Evolutionary conservation across 2,797 vertebrate species (phyloP).

Genomic region (Philypnodon macrostomus): DNA sequence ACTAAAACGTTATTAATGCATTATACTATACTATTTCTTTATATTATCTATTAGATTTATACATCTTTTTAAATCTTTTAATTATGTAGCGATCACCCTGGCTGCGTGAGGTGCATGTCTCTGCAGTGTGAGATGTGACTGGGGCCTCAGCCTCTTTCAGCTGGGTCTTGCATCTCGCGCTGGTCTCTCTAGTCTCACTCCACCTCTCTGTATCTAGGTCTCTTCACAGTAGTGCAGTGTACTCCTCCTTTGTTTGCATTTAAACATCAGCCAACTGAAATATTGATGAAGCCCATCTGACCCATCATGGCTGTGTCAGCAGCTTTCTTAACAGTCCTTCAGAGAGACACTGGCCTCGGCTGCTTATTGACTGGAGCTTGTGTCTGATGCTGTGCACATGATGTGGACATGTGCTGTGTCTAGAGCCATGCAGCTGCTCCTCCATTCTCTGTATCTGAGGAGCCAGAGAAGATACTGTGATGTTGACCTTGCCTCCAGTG

Average conservation of each 20-base stretch:
- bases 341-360: slow-evolving; percentile 13
- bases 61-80: too few species aligned
- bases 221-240: slow-evolving; percentile 9
- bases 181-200: slow-evolving; percentile 24
- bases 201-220: slow-evolving; percentile 11
- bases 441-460: slow-evolving; percentile 2
- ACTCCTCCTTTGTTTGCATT: slow-evolving; percentile 44
- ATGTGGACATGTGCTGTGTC: slow-evolving; percentile 21
- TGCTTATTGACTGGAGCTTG: slow-evolving; percentile 23
- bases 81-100: too few species aligned
- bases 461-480: slow-evolving; percentile 17
- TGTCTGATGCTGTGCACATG: slow-evolving; percentile 16
- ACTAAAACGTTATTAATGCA: too few species aligned
- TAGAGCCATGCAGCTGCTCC: slow-evolving; percentile 36
- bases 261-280: slow-evolving; percentile 53
- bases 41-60: too few species aligned
- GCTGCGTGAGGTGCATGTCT: too few species aligned
- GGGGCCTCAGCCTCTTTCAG: slow-evolving; percentile 8
- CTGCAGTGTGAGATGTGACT: too few species aligned
- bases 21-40: too few species aligned
- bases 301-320: slow-evolving; percentile 60
- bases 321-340: slow-evolving; percentile 30
- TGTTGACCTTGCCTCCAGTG: slow-evolving; percentile 25
- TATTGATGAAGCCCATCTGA: slow-evolving; percentile 66
- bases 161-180: slow-evolving; percentile 1